Evolutionary conservation across 1,140 invertebrate species (phyloP), one percentile per base, ranked within the genome.

Genomic region (Neodiprion pinetum): DNA sequence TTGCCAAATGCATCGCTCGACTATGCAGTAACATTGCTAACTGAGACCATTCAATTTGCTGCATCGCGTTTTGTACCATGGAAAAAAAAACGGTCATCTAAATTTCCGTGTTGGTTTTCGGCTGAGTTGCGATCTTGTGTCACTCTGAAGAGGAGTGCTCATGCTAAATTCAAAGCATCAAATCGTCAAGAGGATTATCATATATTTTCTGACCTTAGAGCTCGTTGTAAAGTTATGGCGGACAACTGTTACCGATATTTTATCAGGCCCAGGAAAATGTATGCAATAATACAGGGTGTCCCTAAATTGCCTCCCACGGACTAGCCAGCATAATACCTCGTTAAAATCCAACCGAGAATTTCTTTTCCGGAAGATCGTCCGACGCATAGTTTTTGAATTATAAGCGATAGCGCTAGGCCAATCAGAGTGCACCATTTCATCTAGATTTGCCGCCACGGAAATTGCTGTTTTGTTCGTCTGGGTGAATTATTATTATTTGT

Each of bases 41-140:
- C n/a, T 17, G 28, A 71, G 48, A 48, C 70, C 17, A 14, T 70
- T 28, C 14, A 71, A 8, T n/a, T 8, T 9, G 9, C 28, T 11
- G 53, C 48, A 17, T 14, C 28, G n/a, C 7, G 48, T 14, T 71
- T 48, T 71, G 70, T 71, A n/a, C 70, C 70, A 28, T 71, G 70
- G 70, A 71, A 21, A 48, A 14, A 12, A 28, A 11, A 48, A 9
- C 53, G n/a, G 48, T 17, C 9, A 12, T 71, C 70, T 17, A 71
- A 71, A 7, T 71, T 17, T 21, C 70, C 70, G 28, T 28, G 40
- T 28, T 71, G 70, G 70, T 71, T 71, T 14, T 71, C 70, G 28
- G 12, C 12, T 2, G 70, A 71, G 23, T 48, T 71, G 23, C 48
- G 70, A 21, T 50, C 28, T 7, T 14, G 8, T 14, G 23, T 71